Evolutionary conservation across 2,888 invertebrate genomes (phyloP).

Genomic region (Lithophane ornitopus): DNA sequence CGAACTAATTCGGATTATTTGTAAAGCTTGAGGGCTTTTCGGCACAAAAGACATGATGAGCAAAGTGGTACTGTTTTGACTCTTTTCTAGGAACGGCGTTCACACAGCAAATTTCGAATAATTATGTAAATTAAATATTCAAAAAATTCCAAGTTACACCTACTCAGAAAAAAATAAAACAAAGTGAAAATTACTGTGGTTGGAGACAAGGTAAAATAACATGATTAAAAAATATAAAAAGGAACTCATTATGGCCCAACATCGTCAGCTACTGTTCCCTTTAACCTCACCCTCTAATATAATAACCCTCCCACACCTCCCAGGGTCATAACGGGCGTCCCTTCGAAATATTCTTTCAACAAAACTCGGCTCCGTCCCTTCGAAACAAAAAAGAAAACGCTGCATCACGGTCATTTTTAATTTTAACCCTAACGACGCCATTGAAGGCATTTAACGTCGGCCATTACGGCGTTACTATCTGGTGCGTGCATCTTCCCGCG

Average conservation of each 20-base stretch:
- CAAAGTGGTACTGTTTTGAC: neutral
- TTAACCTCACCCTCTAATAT: constrained; percentile 79
- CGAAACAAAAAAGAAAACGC: constrained; percentile 88
- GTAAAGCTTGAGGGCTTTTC: neutral
- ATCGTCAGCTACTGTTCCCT: constrained; percentile 81
- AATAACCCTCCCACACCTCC: constrained; percentile 85
- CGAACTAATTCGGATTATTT: constrained; percentile 10
- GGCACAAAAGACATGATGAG: neutral
- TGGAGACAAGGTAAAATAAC: constrained; percentile 75
- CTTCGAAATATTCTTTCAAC: constrained; percentile 89
- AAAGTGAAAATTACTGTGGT: constrained; percentile 51
- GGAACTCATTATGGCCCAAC: constrained; percentile 86
- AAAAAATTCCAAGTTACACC: constrained; percentile 3
- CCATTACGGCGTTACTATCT: constrained; percentile 87
- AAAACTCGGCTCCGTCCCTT: constrained; percentile 82
- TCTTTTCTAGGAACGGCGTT: neutral
- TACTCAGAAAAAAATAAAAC: constrained; percentile 32
- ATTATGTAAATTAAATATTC: constrained; percentile 5
- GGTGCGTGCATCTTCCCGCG: constrained; percentile 81
- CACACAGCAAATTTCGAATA: fast-evolving
- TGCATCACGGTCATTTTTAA: constrained; percentile 89
- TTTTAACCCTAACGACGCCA: constrained; percentile 88
- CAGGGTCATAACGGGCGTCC: constrained; percentile 83
- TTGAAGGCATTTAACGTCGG: constrained; percentile 85
- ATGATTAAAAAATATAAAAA: constrained; percentile 83